Base-by-base conservation (phyloP, 2,113 vertebrate genomes). In the Apaloderma vittatum region DNA sequence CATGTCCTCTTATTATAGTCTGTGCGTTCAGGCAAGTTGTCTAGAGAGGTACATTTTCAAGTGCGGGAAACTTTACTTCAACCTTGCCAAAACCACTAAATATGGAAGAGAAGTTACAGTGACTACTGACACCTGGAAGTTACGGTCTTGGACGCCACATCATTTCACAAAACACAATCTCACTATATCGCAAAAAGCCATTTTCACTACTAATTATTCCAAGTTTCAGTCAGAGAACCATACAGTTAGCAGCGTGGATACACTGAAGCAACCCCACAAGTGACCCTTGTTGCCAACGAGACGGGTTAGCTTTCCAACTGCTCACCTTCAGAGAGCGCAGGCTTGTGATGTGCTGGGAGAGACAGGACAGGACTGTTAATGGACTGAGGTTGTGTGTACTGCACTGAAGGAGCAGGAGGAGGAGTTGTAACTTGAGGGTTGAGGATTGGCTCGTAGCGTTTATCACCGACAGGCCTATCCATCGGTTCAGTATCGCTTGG, bases 401-500 rank as follows among this genome's bases (percentile, higher is more conserved):
- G 99, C 7, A 99, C 97, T 3, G 99, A 94, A 89, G 98, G 91
- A 9, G 98, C 96, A 37, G 98, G 98, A 14, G 99, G 96, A 13
- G 98, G 98, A 9, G 98, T 98, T 49, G 98, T 98, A 79, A 99
- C 98, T 76, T 98, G 98, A 81, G 98, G 97, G n/a, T n/a, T n/a
- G n/a, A n/a, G n/a, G 62, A 98, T 45, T 2, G 98, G 97, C 43
- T 99, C 99, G 26, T 99, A 99, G 94, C 99, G 98, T 84, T 99
- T 99, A 73, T 99, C 99, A 68, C 97, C 98, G 84, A 98, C 98
- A n/a, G 98, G 95, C 91, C 99, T 99, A 70, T 99, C 99, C 72
- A 97, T 52, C 21, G 98, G 93, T 68, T 99, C 99, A 11, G 57
- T 55, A 46, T 99, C 98, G 11, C 94, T 3, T 59, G 98, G 77